phyloP scores from a whole-genome alignment of 2,113 vertebrate genomes.

The Antechinus flavipes region DNA sequence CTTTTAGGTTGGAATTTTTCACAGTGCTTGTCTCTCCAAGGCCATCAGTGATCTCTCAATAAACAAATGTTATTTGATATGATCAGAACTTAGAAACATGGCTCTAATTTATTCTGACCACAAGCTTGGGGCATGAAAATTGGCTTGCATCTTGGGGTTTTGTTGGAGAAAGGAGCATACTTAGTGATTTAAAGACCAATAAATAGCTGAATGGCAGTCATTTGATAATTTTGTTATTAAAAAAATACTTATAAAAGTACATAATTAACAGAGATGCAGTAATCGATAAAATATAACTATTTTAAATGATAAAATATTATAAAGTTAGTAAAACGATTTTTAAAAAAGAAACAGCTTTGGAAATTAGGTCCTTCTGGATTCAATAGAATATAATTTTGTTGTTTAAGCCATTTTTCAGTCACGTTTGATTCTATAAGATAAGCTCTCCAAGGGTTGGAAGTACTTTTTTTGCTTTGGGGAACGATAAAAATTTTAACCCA shows the following conservation, averaged over 20 bases:
- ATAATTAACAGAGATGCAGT: not conserved
- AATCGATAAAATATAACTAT: not conserved
- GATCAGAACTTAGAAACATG: conserved; percentile 38
- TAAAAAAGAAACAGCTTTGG: not conserved
- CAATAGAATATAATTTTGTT: not conserved
- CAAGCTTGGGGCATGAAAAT: conserved; percentile 42
- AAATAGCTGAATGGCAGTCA: conserved; percentile 10
- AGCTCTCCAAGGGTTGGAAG: too few species aligned
- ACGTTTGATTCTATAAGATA: not conserved
- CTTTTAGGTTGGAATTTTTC: conserved; percentile 60
- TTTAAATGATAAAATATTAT: not conserved
- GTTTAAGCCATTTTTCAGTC: not conserved
- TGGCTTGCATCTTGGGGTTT: conserved; percentile 6
- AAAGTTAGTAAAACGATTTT: not conserved
- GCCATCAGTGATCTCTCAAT: conserved; percentile 57
- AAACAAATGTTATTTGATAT: conserved; percentile 55
- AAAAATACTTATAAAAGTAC: not conserved
- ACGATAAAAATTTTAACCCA: too few species aligned
- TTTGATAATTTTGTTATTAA: not conserved
- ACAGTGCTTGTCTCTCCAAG: conserved; percentile 53
- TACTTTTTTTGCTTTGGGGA: too few species aligned
- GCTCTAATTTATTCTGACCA: conserved; percentile 31
- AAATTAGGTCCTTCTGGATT: conserved; percentile 6
- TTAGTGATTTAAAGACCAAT: conserved; percentile 42
- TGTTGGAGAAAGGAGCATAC: conserved; percentile 8